Base-by-base conservation (phyloP, 2,888 invertebrate species). In the Eledona agricola region DNA sequence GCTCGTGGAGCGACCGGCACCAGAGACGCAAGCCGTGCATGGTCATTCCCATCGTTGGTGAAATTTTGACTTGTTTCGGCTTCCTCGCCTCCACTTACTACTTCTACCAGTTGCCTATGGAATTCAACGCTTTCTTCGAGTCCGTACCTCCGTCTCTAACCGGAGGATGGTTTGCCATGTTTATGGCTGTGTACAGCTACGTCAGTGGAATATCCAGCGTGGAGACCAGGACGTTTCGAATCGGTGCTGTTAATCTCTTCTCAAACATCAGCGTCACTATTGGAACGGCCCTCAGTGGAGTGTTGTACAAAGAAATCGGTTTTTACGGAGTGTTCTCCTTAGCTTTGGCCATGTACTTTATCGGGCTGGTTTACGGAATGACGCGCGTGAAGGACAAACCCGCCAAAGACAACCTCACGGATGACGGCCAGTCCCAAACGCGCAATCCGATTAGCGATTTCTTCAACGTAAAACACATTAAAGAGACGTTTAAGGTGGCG, bases 1-100 rank as follows among this genome's bases (percentile, higher is more conserved):
- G 84, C 2, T 81, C 83, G 0, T 84, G 84, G 84, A 83, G 82
- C 50, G 84, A 84, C 58, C 76, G 80, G 31, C 80, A 80, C 2
- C 79, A 81, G 1, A 77, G 79, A 28, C 72, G 83, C 23, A 83
- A 83, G 61, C 79, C 81, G 2, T 83, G 82, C 47, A 81, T 84
- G 54, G 61, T 84, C 1, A 61, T 82, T 1, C 83, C 84, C 0
- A 76, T 83, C 1, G 53, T 79, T 2, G 83, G 83, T 2, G 82
- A 83, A 53, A 60, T 82, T 1, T 51, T 80, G 0, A 78, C 77
- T 60, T 78, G 77, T 51, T 42, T 80, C 1, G 80, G 81, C 35
- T 77, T 81, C 15, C 76, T 82, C 5, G 34, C 81, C 0, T 82
- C 81, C 49, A 79, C 79, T 0, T 81, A 79, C 58, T 83, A 72